These are phyloP conservation scores for Frieseomelitta varia DNA, from an alignment of 1,140 invertebrate genomes.

Conservation along the genomic window DNA sequence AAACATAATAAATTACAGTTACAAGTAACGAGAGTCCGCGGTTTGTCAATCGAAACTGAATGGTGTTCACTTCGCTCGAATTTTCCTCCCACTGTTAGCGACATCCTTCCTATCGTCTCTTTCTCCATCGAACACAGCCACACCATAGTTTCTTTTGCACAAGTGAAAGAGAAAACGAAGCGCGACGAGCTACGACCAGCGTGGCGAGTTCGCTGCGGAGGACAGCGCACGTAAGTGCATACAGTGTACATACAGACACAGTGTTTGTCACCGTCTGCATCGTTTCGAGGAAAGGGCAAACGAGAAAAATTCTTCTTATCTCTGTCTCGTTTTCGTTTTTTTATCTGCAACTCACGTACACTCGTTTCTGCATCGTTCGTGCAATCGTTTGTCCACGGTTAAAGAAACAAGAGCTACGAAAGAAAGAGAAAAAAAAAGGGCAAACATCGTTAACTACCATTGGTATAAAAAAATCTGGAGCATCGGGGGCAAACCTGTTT, in stretches of 20 bases:
- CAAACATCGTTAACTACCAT: not conserved
- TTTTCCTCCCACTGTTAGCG: not conserved
- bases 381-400: not conserved
- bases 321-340: no score
- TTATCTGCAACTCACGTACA: not conserved
- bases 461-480: slow-evolving; percentile 53
- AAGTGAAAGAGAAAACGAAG: slow-evolving; percentile 7
- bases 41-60: no score
- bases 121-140: not conserved
- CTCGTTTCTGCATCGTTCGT: not conserved
- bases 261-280: not conserved
- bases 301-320: no score
- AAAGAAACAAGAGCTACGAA: not conserved
- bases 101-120: not conserved
- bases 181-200: not conserved
- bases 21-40: no score
- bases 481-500: slow-evolving; percentile 53
- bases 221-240: not conserved
- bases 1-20: no score
- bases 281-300: no score
- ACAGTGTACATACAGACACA: not conserved
- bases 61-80: not conserved
- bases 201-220: not conserved
- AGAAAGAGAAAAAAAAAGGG: not conserved
- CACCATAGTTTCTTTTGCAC: not conserved